Evolutionary conservation across 2,888 invertebrate species (phyloP), one percentile per base, ranked within the genome.

Genomic region (Hypsopygia costalis): DNA sequence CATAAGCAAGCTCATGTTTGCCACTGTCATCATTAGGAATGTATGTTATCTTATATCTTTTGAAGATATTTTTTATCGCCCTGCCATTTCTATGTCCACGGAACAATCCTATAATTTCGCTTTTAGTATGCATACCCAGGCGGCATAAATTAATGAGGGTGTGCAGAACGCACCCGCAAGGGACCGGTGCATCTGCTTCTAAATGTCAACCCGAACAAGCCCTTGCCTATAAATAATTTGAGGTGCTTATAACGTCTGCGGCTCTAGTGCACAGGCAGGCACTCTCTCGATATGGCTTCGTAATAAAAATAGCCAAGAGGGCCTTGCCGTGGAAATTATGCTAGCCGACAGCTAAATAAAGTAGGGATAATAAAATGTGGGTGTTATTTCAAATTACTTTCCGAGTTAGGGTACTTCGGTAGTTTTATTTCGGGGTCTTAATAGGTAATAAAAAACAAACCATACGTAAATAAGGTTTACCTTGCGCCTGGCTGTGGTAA

Each of bases 401-500:
- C 36, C 36, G 22, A 30, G 36, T 37, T 30, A 16, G 20, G 36
- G 36, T 30, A 31, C 30, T 30, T 37, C 11, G 11, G 22, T 37
- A 35, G 33, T 31, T 34, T 38, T 40, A 27, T 39, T 27, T 31
- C 10, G 34, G 28, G 28, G 30, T 41, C 41, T 36, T 32, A 40
- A 11, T 34, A 28, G 20, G 27, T 41, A 41, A 39, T 42, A 44
- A 44, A 29, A 47, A 32, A 43, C 40, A 43, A 46, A 45, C 44
- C 34, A 55, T 48, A 47, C 50, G 16, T 16, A 62, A 57, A 50
- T 40, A 38, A 51, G 35, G 42, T 49, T 90, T 91, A 91, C 91
- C 91, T 92, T 91, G 93, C 67, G 90, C 86, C 77, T 94, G 94
- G 89, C 93, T 93, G 90, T 94, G 94, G 90, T 94, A 94, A 92